Conservation (phyloP, 2,888 invertebrate genomes). For the Drosophila merina region DNA sequence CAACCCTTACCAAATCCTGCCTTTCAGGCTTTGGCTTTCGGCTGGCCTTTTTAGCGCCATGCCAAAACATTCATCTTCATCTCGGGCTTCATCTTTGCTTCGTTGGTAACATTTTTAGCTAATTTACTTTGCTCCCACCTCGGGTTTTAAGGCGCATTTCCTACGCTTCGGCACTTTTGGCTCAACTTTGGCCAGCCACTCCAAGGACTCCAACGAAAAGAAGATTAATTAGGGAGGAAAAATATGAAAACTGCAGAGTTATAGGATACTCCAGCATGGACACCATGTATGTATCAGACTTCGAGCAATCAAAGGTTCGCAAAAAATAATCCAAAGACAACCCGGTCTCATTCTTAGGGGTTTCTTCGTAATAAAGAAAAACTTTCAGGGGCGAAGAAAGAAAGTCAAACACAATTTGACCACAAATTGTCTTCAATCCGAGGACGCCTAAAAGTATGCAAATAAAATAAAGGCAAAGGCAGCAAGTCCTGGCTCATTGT, state of each 20-base stretch:
- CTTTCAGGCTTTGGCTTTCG: neutral
- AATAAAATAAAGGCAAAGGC: conserved; percentile 39
- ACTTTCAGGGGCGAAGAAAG: neutral
- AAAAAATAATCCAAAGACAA: neutral
- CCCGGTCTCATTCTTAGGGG: neutral
- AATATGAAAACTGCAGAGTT: conserved; percentile 78
- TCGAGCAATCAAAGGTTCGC: neutral
- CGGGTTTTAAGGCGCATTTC: conserved; percentile 32
- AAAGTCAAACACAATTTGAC: conserved; percentile 50
- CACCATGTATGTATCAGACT: neutral
- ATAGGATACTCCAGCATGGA: neutral
- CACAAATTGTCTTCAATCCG: conserved; percentile 45
- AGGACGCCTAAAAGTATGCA: conserved; percentile 55
- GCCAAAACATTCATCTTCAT: conserved; percentile 49
- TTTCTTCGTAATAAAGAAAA: conserved; percentile 4
- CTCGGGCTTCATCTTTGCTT: conserved; percentile 33
- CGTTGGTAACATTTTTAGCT: conserved; percentile 61
- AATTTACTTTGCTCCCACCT: conserved; percentile 56
- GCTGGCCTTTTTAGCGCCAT: conserved; percentile 38
- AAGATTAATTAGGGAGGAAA: conserved; percentile 82
- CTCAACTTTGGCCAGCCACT: conserved; percentile 33
- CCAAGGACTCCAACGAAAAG: conserved; percentile 48
- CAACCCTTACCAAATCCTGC: neutral
- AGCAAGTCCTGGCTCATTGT: conserved; percentile 6
- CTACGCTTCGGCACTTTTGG: conserved; percentile 47